A percentile compares a stretch with the other conserved stretches of the same genome.
These are phyloP conservation scores for Trissoscelio sp. DNA, from an alignment of 2,888 invertebrate genomes.

Conservation along the genomic window DNA sequence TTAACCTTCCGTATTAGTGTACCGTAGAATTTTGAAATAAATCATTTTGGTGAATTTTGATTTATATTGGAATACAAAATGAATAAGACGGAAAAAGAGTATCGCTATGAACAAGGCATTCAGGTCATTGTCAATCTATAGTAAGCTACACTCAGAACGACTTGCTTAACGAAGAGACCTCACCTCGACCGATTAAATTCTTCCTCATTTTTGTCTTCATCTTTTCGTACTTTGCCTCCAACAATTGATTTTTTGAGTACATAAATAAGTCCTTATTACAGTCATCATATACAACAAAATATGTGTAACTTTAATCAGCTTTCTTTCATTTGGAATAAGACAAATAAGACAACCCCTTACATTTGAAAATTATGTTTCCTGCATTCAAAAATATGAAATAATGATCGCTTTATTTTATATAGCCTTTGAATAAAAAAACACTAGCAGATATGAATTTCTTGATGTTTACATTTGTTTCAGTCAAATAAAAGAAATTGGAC, in stretches of 20 bases:
- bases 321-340: neutral
- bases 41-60: conserved; percentile 12
- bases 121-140: conserved; percentile 82
- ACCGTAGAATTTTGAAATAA: neutral
- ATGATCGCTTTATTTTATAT: neutral
- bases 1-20: too few species aligned
- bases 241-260: neutral
- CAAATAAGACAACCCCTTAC: neutral
- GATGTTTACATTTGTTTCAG: neutral
- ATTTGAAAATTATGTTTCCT: neutral
- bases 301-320: too few species aligned
- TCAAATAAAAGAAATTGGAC: neutral
- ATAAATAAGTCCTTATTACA: neutral
- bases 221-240: conserved; percentile 9
- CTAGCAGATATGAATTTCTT: neutral
- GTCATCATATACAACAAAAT: too few species aligned
- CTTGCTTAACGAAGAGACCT: conserved; percentile 70
- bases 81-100: conserved; percentile 52
- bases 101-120: conserved; percentile 73
- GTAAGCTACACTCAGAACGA: conserved; percentile 73
- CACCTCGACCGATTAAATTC: conserved; percentile 76
- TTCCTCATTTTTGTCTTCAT: conserved; percentile 49
- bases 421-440: neutral
- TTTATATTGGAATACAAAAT: conserved; percentile 31
- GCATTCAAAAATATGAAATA: neutral